These are phyloP conservation scores for Molossus molossus DNA, from an alignment of 2,797 vertebrate species.

Conservation along the genomic window DNA sequence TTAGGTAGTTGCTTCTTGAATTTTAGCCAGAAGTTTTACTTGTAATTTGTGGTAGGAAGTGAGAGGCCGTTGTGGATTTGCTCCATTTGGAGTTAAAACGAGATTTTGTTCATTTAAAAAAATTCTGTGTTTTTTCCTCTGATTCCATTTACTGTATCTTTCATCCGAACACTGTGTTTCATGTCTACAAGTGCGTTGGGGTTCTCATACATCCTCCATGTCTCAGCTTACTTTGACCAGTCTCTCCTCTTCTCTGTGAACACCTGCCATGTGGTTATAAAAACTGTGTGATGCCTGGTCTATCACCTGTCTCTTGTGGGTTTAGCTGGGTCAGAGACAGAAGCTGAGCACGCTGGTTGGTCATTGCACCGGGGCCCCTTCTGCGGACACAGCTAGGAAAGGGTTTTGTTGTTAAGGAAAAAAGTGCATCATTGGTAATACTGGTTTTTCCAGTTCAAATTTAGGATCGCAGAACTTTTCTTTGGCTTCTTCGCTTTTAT, in stretches of 20 bases:
- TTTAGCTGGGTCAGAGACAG: background rate
- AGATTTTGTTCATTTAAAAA: background rate
- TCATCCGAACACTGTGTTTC: background rate
- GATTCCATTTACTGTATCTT: rapidly evolving
- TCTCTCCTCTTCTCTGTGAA: background rate
- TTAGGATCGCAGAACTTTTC: background rate
- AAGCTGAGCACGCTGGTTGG: no score
- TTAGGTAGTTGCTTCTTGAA: background rate
- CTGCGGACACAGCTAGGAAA: background rate
- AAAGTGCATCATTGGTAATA: background rate
- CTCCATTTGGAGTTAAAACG: background rate
- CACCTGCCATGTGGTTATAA: rapidly evolving
- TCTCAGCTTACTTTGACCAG: background rate
- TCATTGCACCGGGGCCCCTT: background rate
- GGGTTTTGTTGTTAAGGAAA: background rate
- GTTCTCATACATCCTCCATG: rapidly evolving
- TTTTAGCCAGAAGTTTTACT: background rate
- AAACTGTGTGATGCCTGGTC: background rate
- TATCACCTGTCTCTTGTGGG: background rate
- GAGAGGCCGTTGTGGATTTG: background rate
- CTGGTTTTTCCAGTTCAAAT: conserved; percentile 23
- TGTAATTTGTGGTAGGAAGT: background rate
- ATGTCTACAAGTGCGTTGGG: background rate
- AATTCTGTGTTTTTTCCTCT: background rate
- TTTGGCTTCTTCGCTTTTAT: background rate